phyloP scores from a whole-genome alignment of 2,797 vertebrate genomes.

The Halcyon chelicuti region DNA sequence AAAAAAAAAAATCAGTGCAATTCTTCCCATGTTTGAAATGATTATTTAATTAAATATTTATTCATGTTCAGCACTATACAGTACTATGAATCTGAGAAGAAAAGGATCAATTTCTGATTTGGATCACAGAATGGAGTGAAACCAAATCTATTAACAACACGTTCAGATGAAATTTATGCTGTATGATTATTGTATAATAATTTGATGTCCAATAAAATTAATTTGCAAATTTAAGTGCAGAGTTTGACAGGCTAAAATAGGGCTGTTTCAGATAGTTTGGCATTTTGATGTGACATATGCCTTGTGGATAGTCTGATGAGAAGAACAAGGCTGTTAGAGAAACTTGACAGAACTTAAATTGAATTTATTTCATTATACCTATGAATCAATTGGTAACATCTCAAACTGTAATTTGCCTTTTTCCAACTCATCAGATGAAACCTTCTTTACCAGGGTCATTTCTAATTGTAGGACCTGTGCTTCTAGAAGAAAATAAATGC shows the following conservation, averaged over 20 bases:
- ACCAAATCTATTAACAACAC: not conserved
- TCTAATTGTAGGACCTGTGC: not conserved
- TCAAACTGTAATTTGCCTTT: not conserved
- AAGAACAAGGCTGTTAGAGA: not conserved
- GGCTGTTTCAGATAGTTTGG: not conserved
- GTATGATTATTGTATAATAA: not conserved
- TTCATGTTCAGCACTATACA: not conserved
- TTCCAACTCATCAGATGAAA: not conserved
- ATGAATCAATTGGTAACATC: not conserved
- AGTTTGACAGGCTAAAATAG: not conserved
- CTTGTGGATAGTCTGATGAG: not conserved
- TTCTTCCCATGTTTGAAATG: not conserved
- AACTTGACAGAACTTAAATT: not conserved
- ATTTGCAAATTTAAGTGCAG: not conserved
- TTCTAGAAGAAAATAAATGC: not conserved
- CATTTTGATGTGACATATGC: not conserved
- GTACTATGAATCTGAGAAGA: not conserved
- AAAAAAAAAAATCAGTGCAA: not conserved
- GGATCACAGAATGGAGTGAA: not conserved
- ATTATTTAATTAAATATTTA: slow-evolving; percentile 25
- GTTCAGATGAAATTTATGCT: not conserved
- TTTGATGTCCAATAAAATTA: not conserved
- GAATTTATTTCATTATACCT: slow-evolving; percentile 29
- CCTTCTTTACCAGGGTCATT: not conserved
- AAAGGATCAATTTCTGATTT: not conserved